These are phyloP conservation scores for Vesta saturnalis DNA, from an alignment of 2,888 invertebrate genomes.

Conservation along the genomic window DNA sequence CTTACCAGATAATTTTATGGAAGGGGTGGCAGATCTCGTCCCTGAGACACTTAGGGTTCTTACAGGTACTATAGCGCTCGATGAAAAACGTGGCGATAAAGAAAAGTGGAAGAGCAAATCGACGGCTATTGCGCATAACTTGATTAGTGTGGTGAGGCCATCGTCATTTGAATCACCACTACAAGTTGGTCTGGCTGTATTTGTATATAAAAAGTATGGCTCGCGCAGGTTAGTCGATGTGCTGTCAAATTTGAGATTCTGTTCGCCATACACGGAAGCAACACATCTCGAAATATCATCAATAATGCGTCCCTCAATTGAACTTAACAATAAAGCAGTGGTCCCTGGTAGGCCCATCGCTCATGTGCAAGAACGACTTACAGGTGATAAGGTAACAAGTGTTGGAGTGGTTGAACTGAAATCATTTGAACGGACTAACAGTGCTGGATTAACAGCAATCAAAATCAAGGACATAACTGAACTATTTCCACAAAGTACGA, in stretches of 20 bases:
- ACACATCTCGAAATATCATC: background rate
- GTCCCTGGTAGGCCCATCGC: too few species aligned
- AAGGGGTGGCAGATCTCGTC: background rate
- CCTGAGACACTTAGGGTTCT: background rate
- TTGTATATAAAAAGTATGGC: too few species aligned
- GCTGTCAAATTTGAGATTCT: background rate
- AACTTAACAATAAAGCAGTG: background rate
- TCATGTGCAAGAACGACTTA: too few species aligned
- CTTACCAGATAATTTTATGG: slow-evolving; percentile 29
- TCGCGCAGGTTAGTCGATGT: background rate
- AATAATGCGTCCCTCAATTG: background rate
- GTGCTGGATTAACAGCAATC: background rate
- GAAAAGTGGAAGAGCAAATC: background rate
- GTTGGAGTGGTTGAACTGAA: too few species aligned
- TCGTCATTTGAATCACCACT: background rate
- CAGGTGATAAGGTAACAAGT: too few species aligned
- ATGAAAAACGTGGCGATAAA: background rate
- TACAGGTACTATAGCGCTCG: background rate
- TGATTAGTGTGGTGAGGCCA: background rate
- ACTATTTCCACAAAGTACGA: background rate
- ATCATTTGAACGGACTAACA: too few species aligned
- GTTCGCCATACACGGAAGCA: slow-evolving; percentile 10
- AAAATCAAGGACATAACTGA: background rate
- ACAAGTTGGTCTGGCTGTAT: background rate
- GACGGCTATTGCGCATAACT: background rate